Percentiles rank a stretch among this genome's conserved stretches.
Evolutionary conservation across 2,113 vertebrate genomes (phyloP).

Genomic region (Alces alces): DNA sequence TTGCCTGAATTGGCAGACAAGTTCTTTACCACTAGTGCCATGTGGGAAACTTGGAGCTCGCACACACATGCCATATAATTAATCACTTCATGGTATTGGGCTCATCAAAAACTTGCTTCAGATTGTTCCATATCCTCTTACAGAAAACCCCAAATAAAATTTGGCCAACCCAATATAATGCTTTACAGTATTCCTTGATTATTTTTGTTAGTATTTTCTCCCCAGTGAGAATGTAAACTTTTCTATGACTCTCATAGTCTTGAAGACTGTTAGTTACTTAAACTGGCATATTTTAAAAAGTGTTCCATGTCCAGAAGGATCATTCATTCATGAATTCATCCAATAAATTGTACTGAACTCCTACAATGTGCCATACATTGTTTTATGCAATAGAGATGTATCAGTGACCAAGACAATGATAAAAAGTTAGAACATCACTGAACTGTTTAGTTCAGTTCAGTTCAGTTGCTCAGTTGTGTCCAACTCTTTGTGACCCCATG

Average conservation of each 20-base stretch:
- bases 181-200: background rate
- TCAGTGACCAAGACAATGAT: background rate
- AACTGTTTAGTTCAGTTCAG: background rate
- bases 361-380: background rate
- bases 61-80: background rate
- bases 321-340: background rate
- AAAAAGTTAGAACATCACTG: background rate
- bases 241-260: background rate
- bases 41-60: background rate
- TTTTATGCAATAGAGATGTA: background rate
- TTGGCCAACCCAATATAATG: background rate
- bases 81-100: background rate
- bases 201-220: background rate
- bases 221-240: background rate
- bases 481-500: too few species aligned
- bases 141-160: background rate
- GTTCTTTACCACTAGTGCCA: background rate
- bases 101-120: background rate
- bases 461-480: too few species aligned
- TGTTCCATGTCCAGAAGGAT: background rate
- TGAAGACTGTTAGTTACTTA: background rate
- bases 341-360: background rate
- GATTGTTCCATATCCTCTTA: background rate
- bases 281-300: background rate
- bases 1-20: background rate